A percentile compares a stretch with the other conserved stretches of the same genome.
phyloP scores from a whole-genome alignment of 2,888 invertebrate genomes.

The Apoda limacodes region DNA sequence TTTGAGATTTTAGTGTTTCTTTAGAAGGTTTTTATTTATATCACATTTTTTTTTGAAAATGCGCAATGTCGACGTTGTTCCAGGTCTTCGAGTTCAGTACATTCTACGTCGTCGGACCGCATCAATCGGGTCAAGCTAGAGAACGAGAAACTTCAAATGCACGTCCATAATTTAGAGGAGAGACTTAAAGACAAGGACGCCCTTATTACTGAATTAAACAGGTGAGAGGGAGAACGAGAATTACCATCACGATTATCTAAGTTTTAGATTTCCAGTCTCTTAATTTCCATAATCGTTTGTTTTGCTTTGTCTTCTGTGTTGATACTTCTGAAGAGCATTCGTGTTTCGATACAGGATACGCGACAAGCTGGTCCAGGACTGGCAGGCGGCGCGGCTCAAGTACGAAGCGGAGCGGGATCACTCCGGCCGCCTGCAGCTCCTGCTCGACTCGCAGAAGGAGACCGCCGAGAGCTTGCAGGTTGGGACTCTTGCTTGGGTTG shows the following conservation, averaged over 20 bases:
- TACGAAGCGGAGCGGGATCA: constrained; percentile 61
- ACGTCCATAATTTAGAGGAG: constrained; percentile 42
- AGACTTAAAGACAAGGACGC: constrained; percentile 54
- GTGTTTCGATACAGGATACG: constrained; percentile 50
- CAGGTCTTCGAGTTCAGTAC: constrained; percentile 45
- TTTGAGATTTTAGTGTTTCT: no score
- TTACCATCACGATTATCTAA: no score
- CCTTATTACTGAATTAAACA: constrained; percentile 54
- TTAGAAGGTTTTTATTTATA: no score
- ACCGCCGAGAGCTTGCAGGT: constrained; percentile 61
- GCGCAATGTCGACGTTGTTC: not conserved
- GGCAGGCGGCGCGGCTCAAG: constrained; percentile 53
- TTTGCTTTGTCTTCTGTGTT: not conserved
- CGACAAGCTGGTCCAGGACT: constrained; percentile 57
- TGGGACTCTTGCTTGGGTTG: not conserved
- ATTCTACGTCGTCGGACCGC: constrained; percentile 45
- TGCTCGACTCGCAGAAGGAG: constrained; percentile 70
- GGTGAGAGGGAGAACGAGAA: no score
- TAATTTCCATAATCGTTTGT: not conserved
- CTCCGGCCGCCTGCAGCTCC: constrained; percentile 65
- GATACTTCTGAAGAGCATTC: no score
- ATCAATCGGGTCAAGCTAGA: constrained; percentile 39
- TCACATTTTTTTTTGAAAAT: no score
- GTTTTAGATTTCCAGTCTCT: no score
- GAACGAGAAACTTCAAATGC: constrained; percentile 45